Percentiles rank a stretch among this genome's conserved stretches.
Evolutionary conservation across 64 coral and sea anemone genomes (phyloP).

Genomic region (Montipora sp.): DNA sequence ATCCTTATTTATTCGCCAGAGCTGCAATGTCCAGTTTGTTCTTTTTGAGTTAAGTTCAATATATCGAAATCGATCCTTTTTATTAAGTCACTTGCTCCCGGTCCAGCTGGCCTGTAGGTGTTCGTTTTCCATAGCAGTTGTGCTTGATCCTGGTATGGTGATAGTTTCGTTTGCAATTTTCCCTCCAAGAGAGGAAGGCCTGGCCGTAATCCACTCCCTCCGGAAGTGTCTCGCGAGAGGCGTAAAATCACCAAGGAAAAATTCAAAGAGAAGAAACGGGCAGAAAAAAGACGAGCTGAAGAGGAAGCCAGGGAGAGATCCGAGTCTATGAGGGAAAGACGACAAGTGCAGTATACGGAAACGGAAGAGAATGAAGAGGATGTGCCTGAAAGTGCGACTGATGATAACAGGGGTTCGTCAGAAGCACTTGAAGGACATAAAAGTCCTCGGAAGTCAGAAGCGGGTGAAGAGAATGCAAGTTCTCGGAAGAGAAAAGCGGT

Average conservation of each 20-base stretch:
- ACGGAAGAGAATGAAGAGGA: background rate
- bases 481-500: slow-evolving; percentile 33
- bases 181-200: background rate
- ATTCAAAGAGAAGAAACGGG: slow-evolving; percentile 16
- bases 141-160: background rate
- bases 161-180: background rate
- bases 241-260: slow-evolving; percentile 1
- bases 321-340: background rate
- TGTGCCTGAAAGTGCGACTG: background rate
- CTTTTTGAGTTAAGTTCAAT: too few species aligned
- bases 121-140: background rate
- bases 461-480: background rate
- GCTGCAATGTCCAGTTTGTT: too few species aligned
- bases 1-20: too few species aligned
- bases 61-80: too few species aligned
- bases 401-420: background rate
- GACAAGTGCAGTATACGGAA: background rate
- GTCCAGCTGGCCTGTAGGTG: too few species aligned
- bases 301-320: background rate
- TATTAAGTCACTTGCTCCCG: too few species aligned
- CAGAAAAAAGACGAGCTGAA: slow-evolving; percentile 10
- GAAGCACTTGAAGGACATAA: background rate
- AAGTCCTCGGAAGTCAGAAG: background rate
- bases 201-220: slow-evolving; percentile 13
- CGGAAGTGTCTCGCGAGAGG: slow-evolving; percentile 18